Evolutionary conservation across 2,888 invertebrate species (phyloP).

Genomic region (Trichopoda pennipes): DNA sequence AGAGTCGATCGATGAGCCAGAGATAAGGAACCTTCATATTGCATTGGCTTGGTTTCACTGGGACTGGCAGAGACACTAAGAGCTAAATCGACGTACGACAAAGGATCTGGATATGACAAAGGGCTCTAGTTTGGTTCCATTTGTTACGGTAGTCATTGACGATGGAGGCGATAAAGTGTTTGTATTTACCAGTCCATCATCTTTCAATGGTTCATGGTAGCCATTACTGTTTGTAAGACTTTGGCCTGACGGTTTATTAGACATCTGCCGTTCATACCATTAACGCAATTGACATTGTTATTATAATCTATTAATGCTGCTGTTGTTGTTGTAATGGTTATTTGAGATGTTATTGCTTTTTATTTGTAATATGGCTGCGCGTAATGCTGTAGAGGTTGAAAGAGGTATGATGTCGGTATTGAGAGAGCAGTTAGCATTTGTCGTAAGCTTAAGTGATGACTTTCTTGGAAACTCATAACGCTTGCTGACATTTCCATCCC

Average conservation of each 20-base stretch:
- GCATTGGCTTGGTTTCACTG: slow-evolving; percentile 74
- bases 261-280: slow-evolving; percentile 2
- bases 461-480: slow-evolving; percentile 74
- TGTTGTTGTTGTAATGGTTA: slow-evolving; percentile 56
- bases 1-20: slow-evolving; percentile 54
- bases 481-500: slow-evolving; percentile 76
- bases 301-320: slow-evolving; percentile 6
- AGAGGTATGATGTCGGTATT: slow-evolving; percentile 38
- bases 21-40: slow-evolving; percentile 68
- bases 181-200: slow-evolving; percentile 23
- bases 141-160: slow-evolving; percentile 67
- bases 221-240: slow-evolving; percentile 4
- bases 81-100: slow-evolving; percentile 80
- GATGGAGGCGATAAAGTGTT: slow-evolving; percentile 61
- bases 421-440: slow-evolving; percentile 67
- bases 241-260: slow-evolving; percentile 13
- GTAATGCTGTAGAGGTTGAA: slow-evolving; percentile 61
- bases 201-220: slow-evolving; percentile 15
- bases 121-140: slow-evolving; percentile 74
- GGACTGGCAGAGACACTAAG: slow-evolving; percentile 81
- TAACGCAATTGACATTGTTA: not conserved
- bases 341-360: slow-evolving; percentile 20
- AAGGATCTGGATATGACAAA: slow-evolving; percentile 76
- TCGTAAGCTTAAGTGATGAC: slow-evolving; percentile 43
- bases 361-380: slow-evolving; percentile 45